Evolutionary conservation across 2,888 invertebrate species (phyloP).

Genomic region (Drosophila meridionalis): DNA sequence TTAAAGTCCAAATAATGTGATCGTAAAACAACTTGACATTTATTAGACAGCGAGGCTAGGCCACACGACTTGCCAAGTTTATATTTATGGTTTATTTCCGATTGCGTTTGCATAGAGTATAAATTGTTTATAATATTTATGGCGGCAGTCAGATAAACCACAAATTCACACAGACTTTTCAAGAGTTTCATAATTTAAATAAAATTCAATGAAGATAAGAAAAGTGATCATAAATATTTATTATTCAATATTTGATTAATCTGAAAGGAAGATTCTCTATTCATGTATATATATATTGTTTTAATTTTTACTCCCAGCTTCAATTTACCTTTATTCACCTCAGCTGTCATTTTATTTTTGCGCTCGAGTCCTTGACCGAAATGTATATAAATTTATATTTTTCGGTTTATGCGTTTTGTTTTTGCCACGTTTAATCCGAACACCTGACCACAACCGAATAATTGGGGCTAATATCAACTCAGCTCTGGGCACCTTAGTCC

Average conservation of each 20-base stretch:
- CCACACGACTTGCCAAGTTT: neutral
- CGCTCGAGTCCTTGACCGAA: neutral
- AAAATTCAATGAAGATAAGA: too few relatives aligned
- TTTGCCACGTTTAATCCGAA: slow-evolving; percentile 23
- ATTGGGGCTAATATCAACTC: slow-evolving; percentile 4
- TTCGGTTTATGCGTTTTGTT: neutral
- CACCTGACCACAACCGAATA: slow-evolving; percentile 24
- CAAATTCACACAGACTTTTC: neutral
- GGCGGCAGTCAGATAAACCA: neutral
- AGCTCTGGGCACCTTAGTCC: slow-evolving; percentile 14
- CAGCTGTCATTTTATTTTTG: slow-evolving; percentile 25
- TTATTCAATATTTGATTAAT: neutral
- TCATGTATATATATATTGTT: too few relatives aligned
- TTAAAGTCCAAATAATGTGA: slow-evolving; percentile 14
- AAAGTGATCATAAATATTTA: neutral
- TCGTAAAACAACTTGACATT: slow-evolving; percentile 7
- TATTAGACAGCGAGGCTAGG: slow-evolving; percentile 17
- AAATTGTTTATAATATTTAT: slow-evolving; percentile 20
- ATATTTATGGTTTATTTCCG: slow-evolving; percentile 19
- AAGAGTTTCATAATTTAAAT: neutral
- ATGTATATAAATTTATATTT: neutral
- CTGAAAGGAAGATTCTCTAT: neutral
- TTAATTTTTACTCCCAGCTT: too few relatives aligned
- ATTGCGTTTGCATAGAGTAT: slow-evolving; percentile 2
- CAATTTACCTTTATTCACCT: slow-evolving; percentile 30